These are phyloP conservation scores for Agelas oroides DNA, from an alignment of 37 sponge, comb jelly and placozoan genomes.

Conservation along the genomic window DNA sequence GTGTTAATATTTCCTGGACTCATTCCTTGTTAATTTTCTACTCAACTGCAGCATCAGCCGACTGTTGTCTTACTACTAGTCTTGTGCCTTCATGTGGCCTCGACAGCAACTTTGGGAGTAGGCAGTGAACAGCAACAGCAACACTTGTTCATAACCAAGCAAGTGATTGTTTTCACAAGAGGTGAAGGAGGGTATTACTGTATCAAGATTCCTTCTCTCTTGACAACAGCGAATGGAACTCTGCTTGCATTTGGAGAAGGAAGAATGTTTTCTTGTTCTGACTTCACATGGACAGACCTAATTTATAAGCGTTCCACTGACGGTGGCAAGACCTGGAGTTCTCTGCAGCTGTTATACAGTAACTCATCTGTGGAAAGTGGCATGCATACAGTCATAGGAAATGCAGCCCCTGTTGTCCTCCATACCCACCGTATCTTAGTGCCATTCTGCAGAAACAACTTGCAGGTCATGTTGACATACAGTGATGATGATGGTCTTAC, in stretches of 20 bases:
- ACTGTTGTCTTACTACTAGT: too few relatives aligned
- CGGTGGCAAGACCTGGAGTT: not conserved
- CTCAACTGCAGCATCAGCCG: too few relatives aligned
- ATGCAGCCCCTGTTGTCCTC: slow-evolving; percentile 7
- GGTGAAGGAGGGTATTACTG: slow-evolving; percentile 1
- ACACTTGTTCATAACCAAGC: not conserved
- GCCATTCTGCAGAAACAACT: not conserved
- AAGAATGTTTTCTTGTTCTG: slow-evolving; percentile 1
- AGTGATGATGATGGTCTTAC: not conserved
- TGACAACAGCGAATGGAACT: not conserved
- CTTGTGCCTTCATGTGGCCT: too few relatives aligned
- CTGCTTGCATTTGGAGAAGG: not conserved
- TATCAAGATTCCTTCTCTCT: not conserved
- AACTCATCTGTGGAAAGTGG: not conserved
- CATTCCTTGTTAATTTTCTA: too few relatives aligned
- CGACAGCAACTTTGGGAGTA: too few relatives aligned
- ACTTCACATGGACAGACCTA: slow-evolving; percentile 8
- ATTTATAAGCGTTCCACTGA: not conserved
- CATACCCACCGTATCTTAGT: not conserved
- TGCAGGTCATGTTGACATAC: not conserved
- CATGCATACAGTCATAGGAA: not conserved
- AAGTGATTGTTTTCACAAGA: not conserved
- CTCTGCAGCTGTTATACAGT: not conserved
- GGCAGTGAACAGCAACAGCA: too few relatives aligned
- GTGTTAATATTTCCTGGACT: too few relatives aligned